Conservation (phyloP, 1,140 invertebrate genomes). For the Zaprionus africanus region DNA sequence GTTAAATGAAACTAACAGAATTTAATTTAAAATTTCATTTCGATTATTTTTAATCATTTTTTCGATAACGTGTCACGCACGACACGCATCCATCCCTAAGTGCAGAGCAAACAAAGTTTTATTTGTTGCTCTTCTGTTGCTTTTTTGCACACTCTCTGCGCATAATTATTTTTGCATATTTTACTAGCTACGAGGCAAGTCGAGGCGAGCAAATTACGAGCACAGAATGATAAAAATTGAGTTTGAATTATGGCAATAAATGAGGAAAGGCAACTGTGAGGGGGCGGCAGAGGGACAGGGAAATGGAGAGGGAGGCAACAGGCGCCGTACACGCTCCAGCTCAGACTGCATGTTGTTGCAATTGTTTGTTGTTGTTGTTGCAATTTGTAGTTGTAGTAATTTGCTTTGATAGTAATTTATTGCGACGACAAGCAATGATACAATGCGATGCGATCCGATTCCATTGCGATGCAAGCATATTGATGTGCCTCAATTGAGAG, state of each 20-base stretch:
- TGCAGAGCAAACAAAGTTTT: conserved; percentile 13
- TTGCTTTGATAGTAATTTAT: conserved; percentile 70
- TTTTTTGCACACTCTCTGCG: conserved; percentile 77
- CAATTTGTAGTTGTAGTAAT: conserved; percentile 17
- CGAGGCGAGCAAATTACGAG: conserved; percentile 58
- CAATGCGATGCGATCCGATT: not conserved
- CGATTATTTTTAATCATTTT: no score
- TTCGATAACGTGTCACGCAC: conserved; percentile 6
- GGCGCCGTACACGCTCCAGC: not conserved
- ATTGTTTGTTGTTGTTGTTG: not conserved
- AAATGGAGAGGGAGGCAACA: not conserved
- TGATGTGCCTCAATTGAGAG: conserved; percentile 70
- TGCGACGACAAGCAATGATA: not conserved
- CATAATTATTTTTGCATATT: conserved; percentile 83
- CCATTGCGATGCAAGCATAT: conserved; percentile 41
- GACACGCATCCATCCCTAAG: not conserved
- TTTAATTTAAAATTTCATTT: no score
- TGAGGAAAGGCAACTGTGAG: conserved; percentile 39
- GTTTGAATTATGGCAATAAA: conserved; percentile 81
- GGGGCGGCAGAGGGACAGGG: not conserved
- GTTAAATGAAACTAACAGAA: no score
- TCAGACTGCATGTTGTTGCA: conserved; percentile 21
- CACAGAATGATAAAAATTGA: conserved; percentile 75
- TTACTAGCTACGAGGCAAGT: conserved; percentile 40
- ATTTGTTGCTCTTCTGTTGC: conserved; percentile 37